Base-by-base conservation (phyloP, 2,888 invertebrate species). In the Nomada fabriciana region DNA sequence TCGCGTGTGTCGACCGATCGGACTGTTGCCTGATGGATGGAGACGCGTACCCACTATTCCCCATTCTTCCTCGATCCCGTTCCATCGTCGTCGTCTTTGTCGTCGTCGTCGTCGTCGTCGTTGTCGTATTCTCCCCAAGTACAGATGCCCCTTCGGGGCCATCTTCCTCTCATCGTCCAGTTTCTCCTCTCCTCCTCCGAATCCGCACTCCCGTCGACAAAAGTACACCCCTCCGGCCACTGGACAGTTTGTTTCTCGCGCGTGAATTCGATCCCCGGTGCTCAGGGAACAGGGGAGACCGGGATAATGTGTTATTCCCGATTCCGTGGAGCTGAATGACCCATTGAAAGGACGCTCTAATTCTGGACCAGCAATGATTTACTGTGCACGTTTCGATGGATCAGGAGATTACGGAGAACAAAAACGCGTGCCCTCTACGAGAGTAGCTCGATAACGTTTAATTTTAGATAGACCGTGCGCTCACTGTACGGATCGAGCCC, bases 21-120 rank as follows among this genome's bases (percentile, higher is more conserved):
- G 90, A 89, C 90, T 89, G 89, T 87, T 89, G 86, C 82, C 92
- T 93, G 93, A 93, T 93, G 93, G 93, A 93, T 93, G 93, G 92
- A 92, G 92, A 92, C 92, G 91, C 92, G 91, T 87, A 87, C 88
- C 88, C 89, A 89, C 91, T 89, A 89, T 90, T 87, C 89, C 86
- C 88, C 90, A 89, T 90, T 90, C 91, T 91, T 90, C 88, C 90
- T 88, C 88, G 78, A 90, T 91, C 87, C 88, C 88, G 84, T 89
- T 91, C 91, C 86, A 78, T 86, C 83, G 86, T 86, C 84, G 82
- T 83, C 82, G 61, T 23, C 42, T 23, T 59, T 71, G 81, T 36
- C 36, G 36, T 84, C 76, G 82, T 83, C 86, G 78, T 86, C 83
- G 86, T 86, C 83, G 69, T 70, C 7, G 29, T 29, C 29, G 29